Evolutionary conservation across 2,888 invertebrate genomes (phyloP).

Genomic region (Cheiracanthium punctorium): DNA sequence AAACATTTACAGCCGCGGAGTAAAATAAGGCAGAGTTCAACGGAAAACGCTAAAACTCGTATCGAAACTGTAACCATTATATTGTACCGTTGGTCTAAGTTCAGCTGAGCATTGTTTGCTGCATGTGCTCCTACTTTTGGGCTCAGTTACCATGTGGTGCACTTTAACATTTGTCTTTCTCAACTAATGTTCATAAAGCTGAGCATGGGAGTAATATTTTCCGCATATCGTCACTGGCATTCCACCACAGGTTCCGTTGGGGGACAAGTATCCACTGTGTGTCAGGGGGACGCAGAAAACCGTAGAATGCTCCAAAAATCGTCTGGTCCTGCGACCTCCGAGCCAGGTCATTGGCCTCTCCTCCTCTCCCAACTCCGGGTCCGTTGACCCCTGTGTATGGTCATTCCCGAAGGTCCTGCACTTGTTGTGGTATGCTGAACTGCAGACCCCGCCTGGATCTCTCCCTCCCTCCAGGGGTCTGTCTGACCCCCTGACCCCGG

Average conservation of each 20-base stretch:
- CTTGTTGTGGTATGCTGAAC: slow-evolving; percentile 58
- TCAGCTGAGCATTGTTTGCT: too few relatives aligned
- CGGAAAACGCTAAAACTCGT: too few relatives aligned
- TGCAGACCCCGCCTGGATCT: slow-evolving; percentile 40
- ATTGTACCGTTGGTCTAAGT: too few relatives aligned
- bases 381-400: slow-evolving; percentile 54
- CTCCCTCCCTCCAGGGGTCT: slow-evolving; percentile 39
- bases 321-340: slow-evolving; percentile 24
- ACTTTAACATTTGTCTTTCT: too few relatives aligned
- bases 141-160: too few relatives aligned
- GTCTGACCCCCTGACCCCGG: slow-evolving; percentile 49
- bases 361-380: slow-evolving; percentile 25
- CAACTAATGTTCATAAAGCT: too few relatives aligned
- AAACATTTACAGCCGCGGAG: too few relatives aligned
- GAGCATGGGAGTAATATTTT: too few relatives aligned
- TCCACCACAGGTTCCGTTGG: neutral
- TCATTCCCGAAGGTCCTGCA: slow-evolving; percentile 64
- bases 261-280: slow-evolving; percentile 60
- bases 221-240: slow-evolving; percentile 19
- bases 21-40: too few relatives aligned
- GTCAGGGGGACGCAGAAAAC: slow-evolving; percentile 8
- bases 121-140: too few relatives aligned
- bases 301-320: neutral
- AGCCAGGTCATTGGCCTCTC: slow-evolving; percentile 60
- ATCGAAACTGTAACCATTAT: too few relatives aligned